phyloP scores from a whole-genome alignment of 2,113 vertebrate genomes.

The Brachyistius frenatus region DNA sequence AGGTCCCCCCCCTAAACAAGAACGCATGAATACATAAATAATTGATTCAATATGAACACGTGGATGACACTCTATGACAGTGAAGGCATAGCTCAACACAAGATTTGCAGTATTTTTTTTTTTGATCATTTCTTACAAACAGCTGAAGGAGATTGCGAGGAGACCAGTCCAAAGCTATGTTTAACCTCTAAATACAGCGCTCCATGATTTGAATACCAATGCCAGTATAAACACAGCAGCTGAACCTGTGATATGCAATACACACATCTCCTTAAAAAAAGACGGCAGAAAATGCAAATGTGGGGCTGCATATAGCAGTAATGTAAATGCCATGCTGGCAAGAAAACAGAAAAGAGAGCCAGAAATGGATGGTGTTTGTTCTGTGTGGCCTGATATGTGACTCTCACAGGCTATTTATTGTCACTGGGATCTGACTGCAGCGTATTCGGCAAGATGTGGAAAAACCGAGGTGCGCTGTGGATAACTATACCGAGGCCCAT shows the following conservation, averaged over 20 bases:
- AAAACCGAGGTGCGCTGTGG: neutral
- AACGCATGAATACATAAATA: neutral
- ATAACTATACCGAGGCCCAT: conserved; percentile 27
- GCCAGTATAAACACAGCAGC: neutral
- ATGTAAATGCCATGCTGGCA: conserved; percentile 4
- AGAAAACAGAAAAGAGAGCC: neutral
- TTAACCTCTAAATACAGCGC: conserved; percentile 21
- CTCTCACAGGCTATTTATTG: neutral
- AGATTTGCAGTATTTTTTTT: neutral
- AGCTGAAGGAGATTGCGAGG: neutral
- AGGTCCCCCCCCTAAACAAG: too few relatives aligned
- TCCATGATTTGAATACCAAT: conserved; percentile 15
- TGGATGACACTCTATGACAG: neutral
- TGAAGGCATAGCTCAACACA: neutral
- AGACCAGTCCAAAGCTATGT: conserved; percentile 6
- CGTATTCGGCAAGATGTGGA: conserved; percentile 27
- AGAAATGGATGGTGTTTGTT: conserved; percentile 23
- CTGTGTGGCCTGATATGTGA: neutral
- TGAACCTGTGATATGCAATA: conserved; percentile 3
- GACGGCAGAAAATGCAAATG: conserved; percentile 22
- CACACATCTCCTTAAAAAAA: neutral
- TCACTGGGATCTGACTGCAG: neutral
- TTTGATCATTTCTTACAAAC: neutral
- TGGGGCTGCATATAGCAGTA: neutral
- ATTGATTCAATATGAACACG: neutral